These are phyloP conservation scores for Pinctada fucata DNA, from an alignment of 2,888 invertebrate genomes.

Conservation along the genomic window DNA sequence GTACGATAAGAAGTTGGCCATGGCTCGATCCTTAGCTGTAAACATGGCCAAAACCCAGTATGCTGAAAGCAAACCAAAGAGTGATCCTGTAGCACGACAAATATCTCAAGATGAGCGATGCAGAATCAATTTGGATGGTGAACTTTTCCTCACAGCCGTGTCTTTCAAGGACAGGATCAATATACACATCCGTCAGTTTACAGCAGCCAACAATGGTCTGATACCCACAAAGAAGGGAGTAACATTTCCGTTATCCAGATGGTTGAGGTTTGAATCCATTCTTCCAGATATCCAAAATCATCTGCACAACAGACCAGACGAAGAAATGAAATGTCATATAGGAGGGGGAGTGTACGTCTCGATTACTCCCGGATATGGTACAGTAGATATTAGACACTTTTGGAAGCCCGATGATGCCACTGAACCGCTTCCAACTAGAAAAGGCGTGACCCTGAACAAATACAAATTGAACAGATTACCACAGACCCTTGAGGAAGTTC, in stretches of 20 bases:
- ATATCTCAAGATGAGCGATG: slow-evolving; percentile 3
- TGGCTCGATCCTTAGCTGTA: slow-evolving; percentile 1
- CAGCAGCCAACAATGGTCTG: not conserved
- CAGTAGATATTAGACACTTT: slow-evolving; percentile 24
- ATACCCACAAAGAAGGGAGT: slow-evolving; percentile 24
- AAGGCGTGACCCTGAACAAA: slow-evolving; percentile 19
- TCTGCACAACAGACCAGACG: not conserved
- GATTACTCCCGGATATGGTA: slow-evolving; percentile 1
- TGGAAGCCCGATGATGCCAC: slow-evolving; percentile 19
- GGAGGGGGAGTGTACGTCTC: slow-evolving; percentile 29
- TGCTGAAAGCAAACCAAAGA: not conserved
- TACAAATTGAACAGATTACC: slow-evolving; percentile 8
- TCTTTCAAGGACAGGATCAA: slow-evolving; percentile 9
- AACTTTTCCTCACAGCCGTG: not conserved
- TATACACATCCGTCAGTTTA: slow-evolving; percentile 22
- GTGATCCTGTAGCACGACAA: slow-evolving; percentile 1
- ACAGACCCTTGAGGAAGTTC: slow-evolving; percentile 1
- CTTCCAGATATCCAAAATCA: not conserved
- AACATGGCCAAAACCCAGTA: not conserved
- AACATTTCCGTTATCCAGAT: slow-evolving; percentile 6
- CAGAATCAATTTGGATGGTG: slow-evolving; percentile 1
- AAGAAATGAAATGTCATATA: slow-evolving; percentile 4
- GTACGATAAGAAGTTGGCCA: slow-evolving; percentile 13
- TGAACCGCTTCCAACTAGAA: slow-evolving; percentile 18
- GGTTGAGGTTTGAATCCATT: slow-evolving; percentile 18